Conservation (phyloP, 2,113 vertebrate species). For the Ursus arctos region DNA sequence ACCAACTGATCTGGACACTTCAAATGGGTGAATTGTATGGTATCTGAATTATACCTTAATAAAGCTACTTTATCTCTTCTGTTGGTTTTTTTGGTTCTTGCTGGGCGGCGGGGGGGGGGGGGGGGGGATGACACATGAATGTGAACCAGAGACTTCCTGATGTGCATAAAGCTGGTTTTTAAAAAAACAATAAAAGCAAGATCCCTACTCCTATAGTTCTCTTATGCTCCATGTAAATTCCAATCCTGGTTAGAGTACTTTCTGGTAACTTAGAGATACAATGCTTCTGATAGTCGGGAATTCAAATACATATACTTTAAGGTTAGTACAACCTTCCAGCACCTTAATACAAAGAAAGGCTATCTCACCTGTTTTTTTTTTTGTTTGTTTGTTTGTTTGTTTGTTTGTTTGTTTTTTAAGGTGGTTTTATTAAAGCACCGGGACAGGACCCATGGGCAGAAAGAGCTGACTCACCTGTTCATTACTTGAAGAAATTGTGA, state of each 20-base stretch:
- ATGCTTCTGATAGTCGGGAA: neutral
- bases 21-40: neutral
- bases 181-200: neutral
- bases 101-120: neutral
- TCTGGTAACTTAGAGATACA: neutral
- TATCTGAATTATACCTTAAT: neutral
- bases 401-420: neutral
- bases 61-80: neutral
- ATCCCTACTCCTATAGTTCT: neutral
- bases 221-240: neutral
- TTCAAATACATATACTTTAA: neutral
- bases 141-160: neutral
- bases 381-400: neutral
- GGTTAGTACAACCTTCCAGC: neutral
- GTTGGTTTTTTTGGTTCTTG: neutral
- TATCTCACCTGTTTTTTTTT: neutral
- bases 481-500: conserved; percentile 4
- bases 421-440: neutral
- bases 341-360: neutral
- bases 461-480: neutral
- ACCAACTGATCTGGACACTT: neutral
- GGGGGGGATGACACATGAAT: neutral
- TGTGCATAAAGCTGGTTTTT: neutral
- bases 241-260: neutral
- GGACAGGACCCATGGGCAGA: too few species aligned